Conservation (phyloP, 2,113 vertebrate species). For the Salvelinus namaycush region DNA sequence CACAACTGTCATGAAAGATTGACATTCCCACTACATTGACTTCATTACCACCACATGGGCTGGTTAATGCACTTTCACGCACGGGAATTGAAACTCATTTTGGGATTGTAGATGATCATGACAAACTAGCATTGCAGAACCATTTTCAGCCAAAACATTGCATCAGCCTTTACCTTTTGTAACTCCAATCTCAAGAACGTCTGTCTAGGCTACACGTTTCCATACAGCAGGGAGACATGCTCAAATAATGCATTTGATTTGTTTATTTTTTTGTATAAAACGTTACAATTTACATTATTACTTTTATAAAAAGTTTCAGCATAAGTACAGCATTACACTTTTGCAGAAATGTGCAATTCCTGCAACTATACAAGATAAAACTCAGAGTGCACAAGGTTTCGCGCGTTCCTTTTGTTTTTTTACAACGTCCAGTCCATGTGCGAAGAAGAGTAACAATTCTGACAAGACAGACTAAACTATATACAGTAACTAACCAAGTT, state of each 20-base stretch:
- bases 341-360: conserved; percentile 90
- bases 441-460: conserved; percentile 83
- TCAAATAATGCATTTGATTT: conserved; percentile 95
- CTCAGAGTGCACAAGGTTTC: conserved; percentile 92
- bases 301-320: conserved; percentile 99
- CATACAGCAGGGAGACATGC: conserved; percentile 51
- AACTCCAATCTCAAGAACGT: background rate
- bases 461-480: conserved; percentile 83
- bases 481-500: conserved; percentile 89
- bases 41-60: too few species aligned
- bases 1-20: too few species aligned
- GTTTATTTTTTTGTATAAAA: conserved; percentile 94
- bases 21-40: too few species aligned
- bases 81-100: too few species aligned
- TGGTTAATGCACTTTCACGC: too few species aligned
- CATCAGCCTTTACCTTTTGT: background rate
- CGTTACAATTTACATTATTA: conserved; percentile 98
- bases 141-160: background rate
- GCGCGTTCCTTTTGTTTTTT: conserved; percentile 75
- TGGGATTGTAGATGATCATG: too few species aligned
- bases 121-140: background rate
- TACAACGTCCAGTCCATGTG: conserved; percentile 88
- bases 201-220: background rate
- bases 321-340: conserved; percentile 97
- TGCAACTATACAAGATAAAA: conserved; percentile 97